Evolutionary conservation across 2,113 vertebrate species (phyloP), one percentile per base, ranked within the genome.

Genomic region (Charina bottae): DNA sequence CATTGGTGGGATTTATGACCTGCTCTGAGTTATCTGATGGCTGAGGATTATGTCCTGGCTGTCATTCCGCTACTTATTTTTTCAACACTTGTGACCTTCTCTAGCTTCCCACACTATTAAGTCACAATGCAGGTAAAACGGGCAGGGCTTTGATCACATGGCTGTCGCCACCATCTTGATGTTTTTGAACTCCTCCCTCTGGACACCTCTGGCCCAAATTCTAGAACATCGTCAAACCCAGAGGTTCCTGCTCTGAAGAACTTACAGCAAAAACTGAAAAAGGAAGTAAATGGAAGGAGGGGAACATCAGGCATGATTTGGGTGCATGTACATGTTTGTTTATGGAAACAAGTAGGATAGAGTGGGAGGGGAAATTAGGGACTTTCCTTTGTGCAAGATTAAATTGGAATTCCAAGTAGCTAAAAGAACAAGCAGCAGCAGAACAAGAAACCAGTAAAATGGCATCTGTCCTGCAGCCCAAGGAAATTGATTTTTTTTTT

Each of bases 371-470:
- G 6, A 33, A 21, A 17, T 3, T 6, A 78, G 33, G 72, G 17
- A 78, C 33, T 78, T 78, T 78, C 33, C 72, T 78, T 78, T 42
- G 72, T 21, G 72, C 33, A 78, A 78, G 37, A 78, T 78, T 42
- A 78, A 37, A 78, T 78, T 91, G 59, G 13, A 26, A 93, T 92
- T 91, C 78, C 91, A 72, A 89, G 91, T 89, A 91, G 90, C 55
- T 90, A 89, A 84, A 91, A n/a, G 62, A 91, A 89, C 33, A 78
- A 78, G 33, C 68, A 37, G 15, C 15, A 72, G 68, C 13, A 72
- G 24, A 6, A 0, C 0, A 85, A 42, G 88, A 46, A 46, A 17
- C 49, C 33, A 56, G n/a, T 1, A 21, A 0, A 0, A 6, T 4
- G 49, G 0, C 28, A 92, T 59, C 86, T 56, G 89, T 68, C 78